These are phyloP conservation scores for Zaprionus vittiger DNA, from an alignment of 1,140 invertebrate species.

Conservation along the genomic window DNA sequence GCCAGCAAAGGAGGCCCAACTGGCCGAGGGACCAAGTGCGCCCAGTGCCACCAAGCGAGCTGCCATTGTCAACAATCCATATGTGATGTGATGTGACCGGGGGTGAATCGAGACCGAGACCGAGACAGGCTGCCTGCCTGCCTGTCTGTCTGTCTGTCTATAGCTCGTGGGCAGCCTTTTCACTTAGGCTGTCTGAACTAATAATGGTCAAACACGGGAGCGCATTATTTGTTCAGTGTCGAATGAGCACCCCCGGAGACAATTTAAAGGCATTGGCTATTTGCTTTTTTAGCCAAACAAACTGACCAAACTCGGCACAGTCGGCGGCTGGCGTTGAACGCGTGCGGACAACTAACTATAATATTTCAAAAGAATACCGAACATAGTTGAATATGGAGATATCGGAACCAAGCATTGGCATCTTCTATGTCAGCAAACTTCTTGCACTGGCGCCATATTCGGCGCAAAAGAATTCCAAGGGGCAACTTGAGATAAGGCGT, in stretches of 20 bases:
- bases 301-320: conserved; percentile 11
- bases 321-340: not conserved
- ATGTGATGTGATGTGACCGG: conserved; percentile 10
- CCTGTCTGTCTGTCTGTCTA: not conserved
- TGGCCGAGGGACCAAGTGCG: conserved; percentile 2
- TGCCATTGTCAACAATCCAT: conserved; percentile 59
- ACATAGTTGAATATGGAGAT: conserved; percentile 70
- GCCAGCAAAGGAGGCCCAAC: not conserved
- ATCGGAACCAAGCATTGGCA: conserved; percentile 68
- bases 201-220: conserved; percentile 75
- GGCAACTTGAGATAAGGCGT: conserved; percentile 83
- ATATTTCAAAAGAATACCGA: not conserved
- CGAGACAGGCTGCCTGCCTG: not conserved
- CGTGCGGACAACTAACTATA: not conserved
- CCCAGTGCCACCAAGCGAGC: conserved; percentile 2
- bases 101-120: not conserved
- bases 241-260: conserved; percentile 39
- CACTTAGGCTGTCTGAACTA: conserved; percentile 55
- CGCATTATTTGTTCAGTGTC: conserved; percentile 71
- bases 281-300: conserved; percentile 38
- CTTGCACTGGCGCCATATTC: conserved; percentile 85
- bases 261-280: conserved; percentile 51
- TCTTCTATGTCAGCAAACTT: conserved; percentile 85
- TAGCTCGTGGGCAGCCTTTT: conserved; percentile 6
- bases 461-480: conserved; percentile 54